These are phyloP conservation scores for Tenthredo scrophulariae DNA, from an alignment of 2,888 invertebrate species.

Conservation along the genomic window DNA sequence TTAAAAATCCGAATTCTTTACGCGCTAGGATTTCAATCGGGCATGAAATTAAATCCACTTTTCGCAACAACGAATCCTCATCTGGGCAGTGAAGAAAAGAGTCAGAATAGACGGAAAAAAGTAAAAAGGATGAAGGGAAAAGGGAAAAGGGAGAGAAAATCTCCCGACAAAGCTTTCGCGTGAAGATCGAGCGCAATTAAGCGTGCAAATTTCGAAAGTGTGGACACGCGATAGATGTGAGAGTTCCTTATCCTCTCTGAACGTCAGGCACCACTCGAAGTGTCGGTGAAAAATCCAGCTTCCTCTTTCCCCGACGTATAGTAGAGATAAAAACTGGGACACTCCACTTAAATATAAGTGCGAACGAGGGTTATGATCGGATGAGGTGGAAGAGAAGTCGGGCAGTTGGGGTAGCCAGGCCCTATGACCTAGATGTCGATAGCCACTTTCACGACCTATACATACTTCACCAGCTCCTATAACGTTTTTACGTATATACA, in stretches of 20 bases:
- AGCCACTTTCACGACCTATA: conserved; percentile 27
- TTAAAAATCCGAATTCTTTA: conserved; percentile 8
- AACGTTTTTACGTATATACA: conserved; percentile 27
- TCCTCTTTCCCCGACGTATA: not conserved
- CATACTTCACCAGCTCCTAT: conserved; percentile 30
- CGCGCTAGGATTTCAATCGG: not conserved
- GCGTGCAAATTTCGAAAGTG: conserved; percentile 36
- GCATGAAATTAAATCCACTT: conserved; percentile 30
- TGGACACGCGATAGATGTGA: not conserved
- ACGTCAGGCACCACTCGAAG: conserved; percentile 11
- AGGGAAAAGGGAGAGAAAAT: not conserved
- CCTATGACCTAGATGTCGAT: conserved; percentile 46
- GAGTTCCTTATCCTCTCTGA: conserved; percentile 24
- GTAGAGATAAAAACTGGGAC: conserved; percentile 49
- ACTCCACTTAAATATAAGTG: conserved; percentile 49
- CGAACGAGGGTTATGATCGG: conserved; percentile 50
- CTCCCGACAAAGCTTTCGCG: not conserved
- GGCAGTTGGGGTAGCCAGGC: not conserved
- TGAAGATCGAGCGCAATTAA: conserved; percentile 41
- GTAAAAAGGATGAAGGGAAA: not conserved
- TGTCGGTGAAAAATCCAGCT: conserved; percentile 32
- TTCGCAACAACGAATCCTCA: not conserved
- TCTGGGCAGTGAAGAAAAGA: not conserved
- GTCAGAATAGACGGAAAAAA: not conserved
- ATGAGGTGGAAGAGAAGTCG: conserved; percentile 6